These are phyloP conservation scores for Dryocosmus kuriphilus DNA, from an alignment of 2,888 invertebrate genomes.

Conservation along the genomic window DNA sequence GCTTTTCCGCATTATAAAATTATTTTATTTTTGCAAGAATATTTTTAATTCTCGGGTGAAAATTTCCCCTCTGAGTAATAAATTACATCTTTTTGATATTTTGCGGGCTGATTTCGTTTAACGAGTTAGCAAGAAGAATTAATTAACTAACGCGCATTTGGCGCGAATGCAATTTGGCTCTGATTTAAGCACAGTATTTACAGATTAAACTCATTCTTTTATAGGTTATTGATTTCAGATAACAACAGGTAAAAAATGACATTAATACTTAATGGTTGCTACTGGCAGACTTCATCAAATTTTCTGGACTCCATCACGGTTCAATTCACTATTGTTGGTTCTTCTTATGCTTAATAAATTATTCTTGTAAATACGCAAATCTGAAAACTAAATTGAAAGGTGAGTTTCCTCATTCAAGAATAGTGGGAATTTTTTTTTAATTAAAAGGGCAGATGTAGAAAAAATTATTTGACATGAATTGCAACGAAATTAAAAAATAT, in stretches of 20 bases:
- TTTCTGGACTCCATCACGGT: neutral
- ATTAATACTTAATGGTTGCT: neutral
- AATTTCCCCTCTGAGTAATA: neutral
- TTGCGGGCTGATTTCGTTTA: neutral
- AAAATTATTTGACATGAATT: too few species aligned
- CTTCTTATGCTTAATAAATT: too few species aligned
- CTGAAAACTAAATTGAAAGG: too few species aligned
- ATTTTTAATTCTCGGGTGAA: neutral
- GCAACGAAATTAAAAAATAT: too few species aligned
- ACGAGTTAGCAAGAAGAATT: neutral
- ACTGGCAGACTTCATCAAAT: neutral
- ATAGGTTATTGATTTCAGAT: constrained; percentile 9
- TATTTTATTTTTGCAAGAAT: neutral
- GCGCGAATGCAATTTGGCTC: neutral
- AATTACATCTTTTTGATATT: neutral
- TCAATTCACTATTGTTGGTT: neutral
- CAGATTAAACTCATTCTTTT: constrained; percentile 1
- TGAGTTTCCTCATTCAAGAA: too few species aligned
- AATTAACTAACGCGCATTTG: neutral
- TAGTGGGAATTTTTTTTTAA: too few species aligned
- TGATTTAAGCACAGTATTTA: constrained; percentile 5
- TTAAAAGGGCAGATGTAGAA: too few species aligned
- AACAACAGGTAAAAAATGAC: neutral
- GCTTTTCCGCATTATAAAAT: too few species aligned
- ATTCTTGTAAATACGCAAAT: too few species aligned